Base-by-base conservation (phyloP, 2,113 vertebrate genomes). In the Polypterus bichir region DNA sequence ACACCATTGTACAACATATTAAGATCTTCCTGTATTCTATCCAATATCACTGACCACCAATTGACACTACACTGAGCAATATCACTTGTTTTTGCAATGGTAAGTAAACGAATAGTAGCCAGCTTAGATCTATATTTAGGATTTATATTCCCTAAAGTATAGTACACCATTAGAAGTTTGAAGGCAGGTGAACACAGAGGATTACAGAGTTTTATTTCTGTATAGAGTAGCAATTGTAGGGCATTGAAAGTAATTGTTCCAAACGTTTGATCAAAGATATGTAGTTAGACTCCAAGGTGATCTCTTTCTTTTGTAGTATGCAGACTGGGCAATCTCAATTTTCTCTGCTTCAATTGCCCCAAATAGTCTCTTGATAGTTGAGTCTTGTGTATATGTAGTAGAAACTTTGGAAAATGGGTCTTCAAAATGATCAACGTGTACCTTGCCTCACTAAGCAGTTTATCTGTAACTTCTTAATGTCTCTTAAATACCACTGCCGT, bases 261-360 rank as follows among this genome's bases (percentile, higher is more conserved):
- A 73, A 66, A 66, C 67, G 70, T 67, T 59, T 55, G 11, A 69
- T 44, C 7, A 64, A 60, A 46, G 66, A 60, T 57, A 70, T 46
- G 55, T 70, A 65, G 62, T 65, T 27, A 27, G 27, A 27, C 27
- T 2, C 27, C 27, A 27, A 27, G 27, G 63, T 46, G 65, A 11
- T 69, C 57, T 59, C 60, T 46, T 6, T 68, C 57, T 59, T 59
- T 4, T 65, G 10, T 46, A 67, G 54, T 48, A 67, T 71, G 62
- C 62, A 11, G 46, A 67, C 67, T 46, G 62, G 59, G 64, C 49
- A 57, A 64, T 65, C 62, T 7, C 47, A 64, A 71, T 66, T 71
- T 71, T 61, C 6, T 70, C 61, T 59, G 66, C 56, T 56, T 66
- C 64, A 59, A 64, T 65, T 59, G 59, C 59, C 52, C 4, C 46